Evolutionary conservation across 2,888 invertebrate species (phyloP).

Genomic region (Anarsia innoxiella): DNA sequence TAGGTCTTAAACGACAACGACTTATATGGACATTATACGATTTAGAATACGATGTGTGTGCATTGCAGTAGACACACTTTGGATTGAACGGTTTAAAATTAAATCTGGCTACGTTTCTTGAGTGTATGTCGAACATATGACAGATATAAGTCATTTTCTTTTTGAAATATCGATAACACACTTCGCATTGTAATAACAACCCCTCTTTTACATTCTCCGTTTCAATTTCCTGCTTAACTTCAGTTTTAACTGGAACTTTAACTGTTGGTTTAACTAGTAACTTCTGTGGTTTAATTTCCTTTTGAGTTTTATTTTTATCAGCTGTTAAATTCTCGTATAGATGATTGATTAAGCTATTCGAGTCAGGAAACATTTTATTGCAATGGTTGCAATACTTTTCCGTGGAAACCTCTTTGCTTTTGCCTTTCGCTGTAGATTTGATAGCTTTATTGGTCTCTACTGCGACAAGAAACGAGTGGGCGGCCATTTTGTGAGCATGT

Average conservation of each 20-base stretch:
- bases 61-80: background rate
- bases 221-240: too few species aligned
- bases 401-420: background rate
- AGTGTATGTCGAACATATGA: background rate
- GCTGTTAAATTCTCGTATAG: conserved; percentile 32
- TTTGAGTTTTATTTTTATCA: conserved; percentile 11
- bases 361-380: conserved; percentile 28
- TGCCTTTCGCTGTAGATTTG: conserved; percentile 19
- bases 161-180: conserved; percentile 1
- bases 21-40: too few species aligned
- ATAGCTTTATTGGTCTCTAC: conserved; percentile 19
- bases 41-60: too few species aligned
- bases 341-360: conserved; percentile 35
- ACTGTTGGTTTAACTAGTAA: too few species aligned
- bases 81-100: too few species aligned
- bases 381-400: conserved; percentile 38
- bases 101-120: background rate
- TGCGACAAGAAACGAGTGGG: conserved; percentile 39
- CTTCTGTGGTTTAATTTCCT: background rate
- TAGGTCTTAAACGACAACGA: too few species aligned
- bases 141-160: background rate
- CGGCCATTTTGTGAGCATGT: conserved; percentile 39
- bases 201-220: background rate
- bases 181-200: background rate
- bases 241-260: too few species aligned